A percentile compares a stretch with the other conserved stretches of the same genome.
Conservation (phyloP, 1,140 invertebrate genomes). For the Drosophila nannoptera region DNA sequence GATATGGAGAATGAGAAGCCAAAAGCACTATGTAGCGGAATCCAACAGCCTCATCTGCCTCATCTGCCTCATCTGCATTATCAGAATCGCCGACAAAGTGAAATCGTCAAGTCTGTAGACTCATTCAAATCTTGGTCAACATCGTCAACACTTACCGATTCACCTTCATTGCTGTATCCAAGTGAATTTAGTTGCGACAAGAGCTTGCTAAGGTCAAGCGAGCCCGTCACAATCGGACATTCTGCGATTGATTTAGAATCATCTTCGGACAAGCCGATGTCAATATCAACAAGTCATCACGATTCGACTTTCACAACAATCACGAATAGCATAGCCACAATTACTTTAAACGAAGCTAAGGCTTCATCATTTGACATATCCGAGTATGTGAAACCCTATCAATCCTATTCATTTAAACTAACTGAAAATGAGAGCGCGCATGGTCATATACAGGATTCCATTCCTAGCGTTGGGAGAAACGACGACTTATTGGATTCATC, state of each 20-base stretch:
- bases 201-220: not conserved
- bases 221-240: not conserved
- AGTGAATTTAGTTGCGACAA: not conserved
- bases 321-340: not conserved
- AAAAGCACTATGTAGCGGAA: too few species aligned
- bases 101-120: not conserved
- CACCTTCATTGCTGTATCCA: not conserved
- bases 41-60: too few species aligned
- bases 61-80: not conserved
- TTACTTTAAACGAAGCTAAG: slow-evolving; percentile 17
- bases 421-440: slow-evolving; percentile 7
- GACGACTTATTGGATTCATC: slow-evolving; percentile 2
- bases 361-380: slow-evolving; percentile 51
- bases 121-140: slow-evolving; percentile 6
- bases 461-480: not conserved
- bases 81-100: not conserved
- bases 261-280: slow-evolving; percentile 11
- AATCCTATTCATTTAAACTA: slow-evolving; percentile 36
- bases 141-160: not conserved
- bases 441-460: not conserved
- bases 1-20: too few species aligned
- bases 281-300: slow-evolving; percentile 1
- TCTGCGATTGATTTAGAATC: not conserved
- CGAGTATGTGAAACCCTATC: slow-evolving; percentile 63
- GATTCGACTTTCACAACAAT: not conserved